Evolutionary conservation across 2,888 invertebrate genomes (phyloP).

Genomic region (Eristalinus sepulchralis): DNA sequence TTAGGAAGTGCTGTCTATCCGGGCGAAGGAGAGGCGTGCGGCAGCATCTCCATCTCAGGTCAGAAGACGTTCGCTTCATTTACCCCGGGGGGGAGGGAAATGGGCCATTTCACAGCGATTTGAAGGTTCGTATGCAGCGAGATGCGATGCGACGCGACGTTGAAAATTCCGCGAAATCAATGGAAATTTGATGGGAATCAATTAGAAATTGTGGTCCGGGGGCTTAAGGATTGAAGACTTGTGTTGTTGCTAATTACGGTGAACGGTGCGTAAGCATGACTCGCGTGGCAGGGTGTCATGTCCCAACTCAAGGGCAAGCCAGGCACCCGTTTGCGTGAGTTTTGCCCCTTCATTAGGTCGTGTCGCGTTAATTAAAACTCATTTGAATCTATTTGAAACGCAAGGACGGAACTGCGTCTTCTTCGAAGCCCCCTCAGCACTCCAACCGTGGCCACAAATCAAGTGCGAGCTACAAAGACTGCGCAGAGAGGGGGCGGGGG

Average conservation of each 20-base stretch:
- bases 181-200: background rate
- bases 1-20: background rate
- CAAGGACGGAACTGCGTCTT: conserved; percentile 2
- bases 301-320: no score
- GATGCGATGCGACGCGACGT: background rate
- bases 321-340: background rate
- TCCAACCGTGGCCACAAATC: no score
- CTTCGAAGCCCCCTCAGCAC: no score
- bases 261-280: no score
- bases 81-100: background rate
- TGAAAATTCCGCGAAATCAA: conserved; percentile 23
- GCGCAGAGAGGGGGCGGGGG: no score
- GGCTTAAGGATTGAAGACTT: no score
- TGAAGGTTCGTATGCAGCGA: background rate
- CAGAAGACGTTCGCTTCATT: background rate
- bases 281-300: no score
- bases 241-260: no score
- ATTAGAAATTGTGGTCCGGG: background rate
- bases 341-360: conserved; percentile 32
- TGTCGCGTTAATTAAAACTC: conserved; percentile 27
- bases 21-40: no score
- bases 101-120: conserved; percentile 15
- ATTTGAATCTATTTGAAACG: conserved; percentile 29
- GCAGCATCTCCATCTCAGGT: background rate
- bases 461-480: no score